phyloP scores from a whole-genome alignment of 2,888 invertebrate genomes.

The Ophion obscuratus region DNA sequence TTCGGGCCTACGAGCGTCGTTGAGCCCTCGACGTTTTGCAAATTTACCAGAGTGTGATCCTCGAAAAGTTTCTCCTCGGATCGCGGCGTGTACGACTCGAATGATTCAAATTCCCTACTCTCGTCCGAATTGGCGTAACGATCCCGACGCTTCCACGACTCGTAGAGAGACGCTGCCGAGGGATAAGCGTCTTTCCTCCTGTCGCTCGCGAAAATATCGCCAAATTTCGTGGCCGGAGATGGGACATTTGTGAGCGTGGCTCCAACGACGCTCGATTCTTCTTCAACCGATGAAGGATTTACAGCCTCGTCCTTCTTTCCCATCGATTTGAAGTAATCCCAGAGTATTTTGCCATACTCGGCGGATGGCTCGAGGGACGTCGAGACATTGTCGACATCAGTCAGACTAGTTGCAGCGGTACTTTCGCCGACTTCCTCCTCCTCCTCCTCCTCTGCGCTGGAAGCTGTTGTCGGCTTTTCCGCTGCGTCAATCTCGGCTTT shows the following conservation, averaged over 20 bases:
- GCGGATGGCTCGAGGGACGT: slow-evolving; percentile 36
- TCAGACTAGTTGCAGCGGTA: neutral
- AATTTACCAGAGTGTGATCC: neutral
- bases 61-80: slow-evolving; percentile 11
- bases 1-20: slow-evolving; percentile 28
- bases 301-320: slow-evolving; percentile 58
- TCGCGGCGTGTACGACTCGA: neutral
- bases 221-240: slow-evolving; percentile 2
- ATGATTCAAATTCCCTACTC: neutral
- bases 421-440: slow-evolving; percentile 4
- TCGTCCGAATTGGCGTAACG: slow-evolving; percentile 5
- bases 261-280: neutral
- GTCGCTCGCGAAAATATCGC: neutral
- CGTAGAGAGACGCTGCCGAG: slow-evolving; percentile 55
- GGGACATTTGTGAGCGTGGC: neutral
- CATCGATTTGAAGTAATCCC: slow-evolving; percentile 74
- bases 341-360: slow-evolving; percentile 74
- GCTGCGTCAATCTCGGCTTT: slow-evolving; percentile 67
- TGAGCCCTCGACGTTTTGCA: slow-evolving; percentile 21
- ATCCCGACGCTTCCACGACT: slow-evolving; percentile 64
- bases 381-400: neutral
- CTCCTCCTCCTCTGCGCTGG: slow-evolving; percentile 2
- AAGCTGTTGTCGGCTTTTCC: slow-evolving; percentile 7
- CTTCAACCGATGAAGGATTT: neutral
- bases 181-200: slow-evolving; percentile 18